These are phyloP conservation scores for Protomyctophum bolini DNA, from an alignment of 2,113 vertebrate genomes.

Conservation along the genomic window DNA sequence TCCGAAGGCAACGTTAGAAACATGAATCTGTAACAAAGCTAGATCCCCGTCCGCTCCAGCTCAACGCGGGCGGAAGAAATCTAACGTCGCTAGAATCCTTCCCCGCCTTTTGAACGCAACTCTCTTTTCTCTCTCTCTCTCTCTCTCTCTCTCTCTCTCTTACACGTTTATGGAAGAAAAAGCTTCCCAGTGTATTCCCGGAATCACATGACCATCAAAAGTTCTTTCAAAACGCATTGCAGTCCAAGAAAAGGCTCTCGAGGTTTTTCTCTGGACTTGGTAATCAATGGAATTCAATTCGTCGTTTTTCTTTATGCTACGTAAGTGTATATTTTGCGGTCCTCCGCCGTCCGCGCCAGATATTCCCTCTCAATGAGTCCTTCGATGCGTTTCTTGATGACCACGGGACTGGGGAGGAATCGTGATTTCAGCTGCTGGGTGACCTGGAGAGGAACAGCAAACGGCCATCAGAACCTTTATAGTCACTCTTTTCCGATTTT, in stretches of 20 bases:
- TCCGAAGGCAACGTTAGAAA: constrained; percentile 76
- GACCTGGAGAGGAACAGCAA: constrained; percentile 80
- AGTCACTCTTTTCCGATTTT: background rate
- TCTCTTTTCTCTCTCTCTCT: constrained; percentile 37
- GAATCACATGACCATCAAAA: constrained; percentile 69
- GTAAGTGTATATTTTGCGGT: constrained; percentile 99
- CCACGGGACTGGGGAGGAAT: constrained; percentile 99
- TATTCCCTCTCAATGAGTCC: constrained; percentile 99
- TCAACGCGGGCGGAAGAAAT: constrained; percentile 60
- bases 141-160: constrained; percentile 35
- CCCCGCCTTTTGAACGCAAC: constrained; percentile 38
- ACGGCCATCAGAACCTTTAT: constrained; percentile 9
- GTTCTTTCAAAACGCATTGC: constrained; percentile 68
- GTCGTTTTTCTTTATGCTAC: constrained; percentile 92
- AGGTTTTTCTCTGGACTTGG: constrained; percentile 52
- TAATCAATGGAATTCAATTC: constrained; percentile 54
- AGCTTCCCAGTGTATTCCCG: constrained; percentile 79
- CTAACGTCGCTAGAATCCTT: constrained; percentile 70
- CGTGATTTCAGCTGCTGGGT: constrained; percentile 97
- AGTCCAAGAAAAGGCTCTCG: constrained; percentile 69
- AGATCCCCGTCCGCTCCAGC: constrained; percentile 46
- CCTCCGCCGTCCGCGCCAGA: constrained; percentile 99
- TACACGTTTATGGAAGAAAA: constrained; percentile 73
- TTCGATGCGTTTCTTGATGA: constrained; percentile 99
- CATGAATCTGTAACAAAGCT: constrained; percentile 69